Evolutionary conservation across 1,140 invertebrate species (phyloP).

Genomic region (Nebria ingens): DNA sequence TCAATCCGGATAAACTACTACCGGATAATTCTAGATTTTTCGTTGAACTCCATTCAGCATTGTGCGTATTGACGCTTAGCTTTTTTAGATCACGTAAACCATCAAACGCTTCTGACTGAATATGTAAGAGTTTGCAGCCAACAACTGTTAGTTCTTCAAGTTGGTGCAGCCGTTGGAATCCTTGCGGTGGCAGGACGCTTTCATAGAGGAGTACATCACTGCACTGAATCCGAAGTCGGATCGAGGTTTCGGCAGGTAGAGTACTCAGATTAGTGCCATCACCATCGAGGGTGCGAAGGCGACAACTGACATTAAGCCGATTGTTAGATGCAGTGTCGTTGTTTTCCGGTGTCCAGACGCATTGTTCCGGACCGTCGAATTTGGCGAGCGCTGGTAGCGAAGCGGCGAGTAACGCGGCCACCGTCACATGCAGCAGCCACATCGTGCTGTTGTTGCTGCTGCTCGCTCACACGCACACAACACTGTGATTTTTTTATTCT

Average conservation of each 20-base stretch:
- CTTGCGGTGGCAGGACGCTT: constrained; percentile 58
- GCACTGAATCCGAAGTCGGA: constrained; percentile 59
- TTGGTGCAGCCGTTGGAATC: constrained; percentile 59
- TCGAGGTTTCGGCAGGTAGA: constrained; percentile 58
- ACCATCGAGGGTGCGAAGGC: constrained; percentile 56
- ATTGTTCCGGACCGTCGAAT: constrained; percentile 28
- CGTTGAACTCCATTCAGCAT: constrained; percentile 63
- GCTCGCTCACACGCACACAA: background rate
- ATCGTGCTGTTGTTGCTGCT: background rate
- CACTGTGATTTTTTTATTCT: background rate
- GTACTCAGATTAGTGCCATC: constrained; percentile 45
- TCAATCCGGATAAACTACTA: constrained; percentile 57
- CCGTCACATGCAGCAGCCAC: constrained; percentile 4
- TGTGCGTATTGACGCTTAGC: constrained; percentile 61
- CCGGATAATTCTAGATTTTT: constrained; percentile 57
- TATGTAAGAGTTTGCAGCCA: constrained; percentile 66
- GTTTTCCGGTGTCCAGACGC: constrained; percentile 48
- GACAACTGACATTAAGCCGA: constrained; percentile 47
- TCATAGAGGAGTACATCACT: constrained; percentile 69
- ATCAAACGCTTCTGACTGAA: constrained; percentile 66
- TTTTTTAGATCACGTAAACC: constrained; percentile 64
- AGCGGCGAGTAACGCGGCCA: constrained; percentile 14
- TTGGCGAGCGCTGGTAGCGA: constrained; percentile 13
- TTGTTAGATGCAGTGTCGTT: constrained; percentile 41
- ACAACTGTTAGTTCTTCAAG: constrained; percentile 62